These are phyloP conservation scores for Rhysida immarginata DNA, from an alignment of 1,140 invertebrate species.

Conservation along the genomic window DNA sequence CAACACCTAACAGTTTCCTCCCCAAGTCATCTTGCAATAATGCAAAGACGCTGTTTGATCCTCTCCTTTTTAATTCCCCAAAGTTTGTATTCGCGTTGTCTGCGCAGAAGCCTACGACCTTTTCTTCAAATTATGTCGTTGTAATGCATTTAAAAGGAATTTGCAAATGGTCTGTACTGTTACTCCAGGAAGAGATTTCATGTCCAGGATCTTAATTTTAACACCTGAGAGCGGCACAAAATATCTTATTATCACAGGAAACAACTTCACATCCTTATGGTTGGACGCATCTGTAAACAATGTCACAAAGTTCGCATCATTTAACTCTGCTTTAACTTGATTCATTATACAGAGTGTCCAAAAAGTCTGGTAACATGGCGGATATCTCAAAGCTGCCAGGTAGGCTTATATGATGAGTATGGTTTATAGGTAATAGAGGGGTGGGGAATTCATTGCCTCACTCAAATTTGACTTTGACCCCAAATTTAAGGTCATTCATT, in stretches of 20 bases:
- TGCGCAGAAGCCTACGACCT: constrained; percentile 10
- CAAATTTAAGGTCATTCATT: too few species aligned
- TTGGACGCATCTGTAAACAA: constrained; percentile 9
- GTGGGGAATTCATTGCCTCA: too few species aligned
- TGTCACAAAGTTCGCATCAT: constrained; percentile 9
- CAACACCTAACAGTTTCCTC: constrained; percentile 10
- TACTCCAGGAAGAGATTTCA: constrained; percentile 12
- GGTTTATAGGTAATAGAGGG: too few species aligned
- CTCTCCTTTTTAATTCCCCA: constrained; percentile 5
- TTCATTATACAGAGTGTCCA: too few species aligned
- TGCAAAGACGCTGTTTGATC: constrained; percentile 6
- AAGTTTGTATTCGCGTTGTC: constrained; percentile 12
- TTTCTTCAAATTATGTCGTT: constrained; percentile 3
- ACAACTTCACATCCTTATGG: constrained; percentile 10
- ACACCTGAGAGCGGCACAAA: constrained; percentile 2
- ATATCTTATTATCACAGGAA: constrained; percentile 9
- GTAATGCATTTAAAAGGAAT: constrained; percentile 6
- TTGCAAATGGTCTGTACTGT: constrained; percentile 9
- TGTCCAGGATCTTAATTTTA: constrained; percentile 1
- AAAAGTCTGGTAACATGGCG: too few species aligned
- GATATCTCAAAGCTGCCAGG: too few species aligned
- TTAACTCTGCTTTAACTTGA: constrained; percentile 8
- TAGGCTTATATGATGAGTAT: too few species aligned
- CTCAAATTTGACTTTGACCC: too few species aligned
- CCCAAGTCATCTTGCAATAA: constrained; percentile 7